These are phyloP conservation scores for Ciconia maguari DNA, from an alignment of 2,113 vertebrate genomes.

Conservation along the genomic window DNA sequence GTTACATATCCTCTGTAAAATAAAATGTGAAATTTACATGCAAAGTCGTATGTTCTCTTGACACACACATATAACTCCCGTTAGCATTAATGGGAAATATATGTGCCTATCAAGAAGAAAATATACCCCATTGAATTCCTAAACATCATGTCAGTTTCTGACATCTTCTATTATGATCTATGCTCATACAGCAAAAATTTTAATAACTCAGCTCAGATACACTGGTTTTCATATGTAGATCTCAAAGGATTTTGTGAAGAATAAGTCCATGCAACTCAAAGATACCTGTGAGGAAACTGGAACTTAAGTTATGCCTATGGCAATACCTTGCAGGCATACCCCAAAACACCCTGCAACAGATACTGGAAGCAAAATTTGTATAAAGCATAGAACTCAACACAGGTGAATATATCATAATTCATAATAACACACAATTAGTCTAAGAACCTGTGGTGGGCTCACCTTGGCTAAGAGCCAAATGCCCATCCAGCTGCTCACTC, in stretches of 20 bases:
- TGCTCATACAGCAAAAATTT: background rate
- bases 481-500: background rate
- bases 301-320: background rate
- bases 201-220: background rate
- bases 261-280: background rate
- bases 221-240: background rate
- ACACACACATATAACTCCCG: slow-evolving; percentile 21
- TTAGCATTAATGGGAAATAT: slow-evolving; percentile 57
- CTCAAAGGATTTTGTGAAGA: background rate
- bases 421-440: background rate
- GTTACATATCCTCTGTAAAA: slow-evolving; percentile 31
- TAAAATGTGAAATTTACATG: slow-evolving; percentile 62
- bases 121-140: slow-evolving; percentile 30
- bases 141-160: slow-evolving; percentile 27
- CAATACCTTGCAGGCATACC: background rate
- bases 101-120: slow-evolving; percentile 34
- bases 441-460: background rate
- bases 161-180: background rate
- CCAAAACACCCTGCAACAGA: background rate
- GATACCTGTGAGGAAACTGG: background rate
- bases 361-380: background rate
- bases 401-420: background rate
- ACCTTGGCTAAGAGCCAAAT: background rate
- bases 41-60: slow-evolving; percentile 37
- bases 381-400: background rate